Evolutionary conservation across 2,888 invertebrate species (phyloP), one percentile per base, ranked within the genome.

Genomic region (Spatulosminthurus flaviceps): DNA sequence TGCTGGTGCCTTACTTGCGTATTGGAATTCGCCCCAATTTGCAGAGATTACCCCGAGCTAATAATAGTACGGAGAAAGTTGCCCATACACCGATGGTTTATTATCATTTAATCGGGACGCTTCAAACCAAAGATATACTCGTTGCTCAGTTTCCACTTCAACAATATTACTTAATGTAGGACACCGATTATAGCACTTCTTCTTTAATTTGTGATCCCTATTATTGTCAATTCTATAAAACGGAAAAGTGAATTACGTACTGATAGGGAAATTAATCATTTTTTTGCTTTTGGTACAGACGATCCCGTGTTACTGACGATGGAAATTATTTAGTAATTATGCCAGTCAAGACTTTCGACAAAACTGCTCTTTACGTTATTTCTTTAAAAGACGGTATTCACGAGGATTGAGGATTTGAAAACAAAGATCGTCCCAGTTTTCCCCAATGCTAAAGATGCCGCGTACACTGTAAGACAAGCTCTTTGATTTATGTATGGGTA

Each of bases 221-320:
- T 41, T 41, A 41, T 41, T 41, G 9, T 41, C 9, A 41, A 41
- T 13, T 7, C 41, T 41, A 41, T 41, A n/a, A n/a, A n/a, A n/a
- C n/a, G n/a, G n/a, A n/a, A n/a, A n/a, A n/a, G n/a, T n/a, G n/a
- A n/a, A n/a, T n/a, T n/a, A n/a, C n/a, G n/a, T n/a, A n/a, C n/a
- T 34, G 34, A 34, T 7, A 34, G 34, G 34, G 34, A 34, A 4
- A n/a, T 51, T 5, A n/a, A 51, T 51, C 74, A 82, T 87, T 89
- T 13, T n/a, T n/a, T n/a, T n/a, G n/a, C n/a, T n/a, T n/a, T n/a
- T n/a, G n/a, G n/a, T n/a, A n/a, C 88, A 97, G 96, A 86, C 92
- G 93, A 82, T 93, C 93, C 19, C 90, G 92, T 86, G 95, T 98
- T 76, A 93, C 95, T 13, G 93, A 97, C 87, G 97, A 97, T 90